Evolutionary conservation across 1,140 invertebrate species (phyloP).

Genomic region (Dendrolimus punctatus): DNA sequence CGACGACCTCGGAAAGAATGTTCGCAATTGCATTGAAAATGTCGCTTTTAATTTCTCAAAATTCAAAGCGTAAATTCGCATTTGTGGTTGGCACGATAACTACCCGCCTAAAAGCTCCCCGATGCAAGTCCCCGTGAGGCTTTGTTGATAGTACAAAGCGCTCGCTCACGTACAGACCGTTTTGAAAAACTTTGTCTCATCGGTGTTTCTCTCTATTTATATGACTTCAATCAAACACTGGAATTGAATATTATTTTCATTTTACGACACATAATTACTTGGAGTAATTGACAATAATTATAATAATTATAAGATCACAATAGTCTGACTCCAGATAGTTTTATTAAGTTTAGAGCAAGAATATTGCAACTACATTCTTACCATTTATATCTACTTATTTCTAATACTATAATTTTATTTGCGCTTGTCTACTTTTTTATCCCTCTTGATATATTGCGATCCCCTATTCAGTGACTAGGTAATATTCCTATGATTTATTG

Average conservation of each 20-base stretch:
- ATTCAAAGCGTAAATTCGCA: constrained; percentile 58
- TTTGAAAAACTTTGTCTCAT: constrained; percentile 42
- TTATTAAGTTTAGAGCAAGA: no score
- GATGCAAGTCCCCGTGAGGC: constrained; percentile 37
- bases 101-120: constrained; percentile 52
- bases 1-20: constrained; percentile 41
- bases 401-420: no score
- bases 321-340: no score
- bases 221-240: no score
- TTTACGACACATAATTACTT: no score
- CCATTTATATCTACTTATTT: no score
- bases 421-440: constrained; percentile 28
- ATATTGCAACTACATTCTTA: no score
- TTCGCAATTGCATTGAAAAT: constrained; percentile 62
- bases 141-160: constrained; percentile 55
- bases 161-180: constrained; percentile 34
- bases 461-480: constrained; percentile 37
- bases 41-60: constrained; percentile 64
- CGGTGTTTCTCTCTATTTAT: constrained; percentile 10
- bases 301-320: no score
- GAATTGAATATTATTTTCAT: no score
- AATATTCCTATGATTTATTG: constrained; percentile 48
- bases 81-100: constrained; percentile 50
- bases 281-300: no score
- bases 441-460: constrained; percentile 38